Conservation (phyloP, 1,140 invertebrate genomes). For the Bathynomus jamesi region DNA sequence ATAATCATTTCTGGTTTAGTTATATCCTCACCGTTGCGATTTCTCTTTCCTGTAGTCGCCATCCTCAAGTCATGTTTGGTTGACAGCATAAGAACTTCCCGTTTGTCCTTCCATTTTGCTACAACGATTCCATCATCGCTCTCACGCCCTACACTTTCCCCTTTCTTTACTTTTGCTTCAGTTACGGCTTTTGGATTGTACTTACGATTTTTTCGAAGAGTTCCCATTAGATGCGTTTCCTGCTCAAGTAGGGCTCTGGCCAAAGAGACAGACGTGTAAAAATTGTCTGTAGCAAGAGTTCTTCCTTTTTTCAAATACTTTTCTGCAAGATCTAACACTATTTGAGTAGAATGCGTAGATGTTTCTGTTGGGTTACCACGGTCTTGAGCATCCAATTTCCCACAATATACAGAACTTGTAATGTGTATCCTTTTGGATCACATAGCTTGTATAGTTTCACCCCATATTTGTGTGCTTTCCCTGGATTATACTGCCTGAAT, state of each 20-base stretch:
- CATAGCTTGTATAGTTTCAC: slow-evolving; percentile 16
- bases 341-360: background rate
- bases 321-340: slow-evolving; percentile 6
- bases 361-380: background rate
- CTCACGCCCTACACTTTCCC: too few species aligned
- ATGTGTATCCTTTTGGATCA: slow-evolving; percentile 13
- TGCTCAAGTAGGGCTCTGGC: slow-evolving; percentile 6
- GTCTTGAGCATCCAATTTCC: slow-evolving; percentile 4
- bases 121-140: too few species aligned
- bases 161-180: background rate
- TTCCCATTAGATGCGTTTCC: slow-evolving; percentile 9
- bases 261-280: slow-evolving; percentile 6
- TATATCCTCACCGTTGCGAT: too few species aligned
- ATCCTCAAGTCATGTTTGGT: too few species aligned
- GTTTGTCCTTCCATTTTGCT: too few species aligned
- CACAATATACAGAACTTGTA: background rate
- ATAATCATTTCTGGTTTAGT: too few species aligned
- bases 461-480: too few species aligned
- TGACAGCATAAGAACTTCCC: too few species aligned
- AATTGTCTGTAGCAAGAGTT: slow-evolving; percentile 3
- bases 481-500: slow-evolving; percentile 15
- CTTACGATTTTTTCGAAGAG: slow-evolving; percentile 5
- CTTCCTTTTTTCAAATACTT: background rate
- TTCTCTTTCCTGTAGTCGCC: too few species aligned
- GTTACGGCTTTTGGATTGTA: background rate